Evolutionary conservation across 2,797 vertebrate genomes (phyloP).

Genomic region (Thaleichthys pacificus): DNA sequence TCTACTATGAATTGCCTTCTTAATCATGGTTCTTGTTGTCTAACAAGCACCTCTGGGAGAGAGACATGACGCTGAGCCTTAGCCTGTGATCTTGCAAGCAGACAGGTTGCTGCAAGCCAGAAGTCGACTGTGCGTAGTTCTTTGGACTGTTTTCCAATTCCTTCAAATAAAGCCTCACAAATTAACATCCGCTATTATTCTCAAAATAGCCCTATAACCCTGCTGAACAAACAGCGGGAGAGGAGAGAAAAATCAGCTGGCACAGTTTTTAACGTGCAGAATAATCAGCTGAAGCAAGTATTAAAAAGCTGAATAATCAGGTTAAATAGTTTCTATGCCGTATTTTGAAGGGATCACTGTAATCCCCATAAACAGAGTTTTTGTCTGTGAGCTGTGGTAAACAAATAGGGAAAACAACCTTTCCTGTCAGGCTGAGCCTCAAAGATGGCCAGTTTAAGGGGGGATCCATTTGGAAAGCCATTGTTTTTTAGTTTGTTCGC

Average conservation of each 20-base stretch:
- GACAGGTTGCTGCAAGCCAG: slow-evolving; percentile 54
- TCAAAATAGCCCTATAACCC: slow-evolving; percentile 69
- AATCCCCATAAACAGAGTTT: slow-evolving; percentile 66
- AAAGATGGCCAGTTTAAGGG: background rate
- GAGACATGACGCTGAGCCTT: slow-evolving; percentile 46
- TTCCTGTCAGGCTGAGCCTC: slow-evolving; percentile 31
- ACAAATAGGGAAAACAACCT: slow-evolving; percentile 46
- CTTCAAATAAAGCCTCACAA: slow-evolving; percentile 67
- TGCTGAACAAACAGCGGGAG: slow-evolving; percentile 69
- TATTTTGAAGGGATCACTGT: slow-evolving; percentile 51
- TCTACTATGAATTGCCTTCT: background rate
- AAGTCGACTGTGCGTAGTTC: slow-evolving; percentile 45
- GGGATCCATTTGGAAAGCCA: background rate
- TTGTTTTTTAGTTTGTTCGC: background rate
- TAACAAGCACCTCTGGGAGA: slow-evolving; percentile 34
- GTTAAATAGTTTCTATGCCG: slow-evolving; percentile 60
- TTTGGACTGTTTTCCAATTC: slow-evolving; percentile 63
- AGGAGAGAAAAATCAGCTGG: slow-evolving; percentile 64
- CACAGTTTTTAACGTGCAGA: slow-evolving; percentile 53
- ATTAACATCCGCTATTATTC: slow-evolving; percentile 73
- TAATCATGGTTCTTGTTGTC: slow-evolving; percentile 43
- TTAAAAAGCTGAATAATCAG: slow-evolving; percentile 62
- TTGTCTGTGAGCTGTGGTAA: slow-evolving; percentile 50
- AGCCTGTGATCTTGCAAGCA: slow-evolving; percentile 62
- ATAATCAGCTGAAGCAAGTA: slow-evolving; percentile 67